Evolutionary conservation across 2,888 invertebrate species (phyloP).

Genomic region (Psylliodes chrysocephalus): DNA sequence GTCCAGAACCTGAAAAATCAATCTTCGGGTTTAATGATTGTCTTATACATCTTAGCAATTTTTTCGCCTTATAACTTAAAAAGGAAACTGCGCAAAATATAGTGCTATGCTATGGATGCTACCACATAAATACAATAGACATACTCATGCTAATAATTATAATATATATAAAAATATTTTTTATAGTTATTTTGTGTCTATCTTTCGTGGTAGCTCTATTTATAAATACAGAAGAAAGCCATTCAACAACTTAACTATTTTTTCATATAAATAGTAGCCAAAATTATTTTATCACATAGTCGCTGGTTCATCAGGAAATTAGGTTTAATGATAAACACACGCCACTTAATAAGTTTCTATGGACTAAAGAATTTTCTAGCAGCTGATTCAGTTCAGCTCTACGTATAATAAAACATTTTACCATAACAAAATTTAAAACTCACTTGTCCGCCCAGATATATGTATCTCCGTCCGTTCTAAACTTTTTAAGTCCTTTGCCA

Average conservation of each 20-base stretch:
- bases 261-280: not conserved
- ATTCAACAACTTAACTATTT: conserved; percentile 12
- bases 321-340: too few relatives aligned
- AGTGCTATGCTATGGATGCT: conserved; percentile 30
- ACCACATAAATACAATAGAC: conserved; percentile 27
- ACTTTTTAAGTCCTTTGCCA: too few relatives aligned
- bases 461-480: too few relatives aligned
- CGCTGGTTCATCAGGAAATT: too few relatives aligned
- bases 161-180: conserved; percentile 27
- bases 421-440: too few relatives aligned
- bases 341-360: too few relatives aligned
- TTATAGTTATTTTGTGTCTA: conserved; percentile 26
- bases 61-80: conserved; percentile 17
- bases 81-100: conserved; percentile 39
- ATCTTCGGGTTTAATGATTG: conserved; percentile 12
- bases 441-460: too few relatives aligned
- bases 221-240: conserved; percentile 17
- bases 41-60: conserved; percentile 1
- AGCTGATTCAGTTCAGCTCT: too few relatives aligned
- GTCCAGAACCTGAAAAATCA: conserved; percentile 16
- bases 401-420: too few relatives aligned
- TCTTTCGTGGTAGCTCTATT: conserved; percentile 26
- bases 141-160: conserved; percentile 18
- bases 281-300: not conserved
- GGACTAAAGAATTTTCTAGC: too few relatives aligned